A percentile compares a stretch with the other conserved stretches of the same genome.
These are phyloP conservation scores for Oreonectes daqikongensis DNA, from an alignment of 2,797 vertebrate genomes.

Conservation along the genomic window DNA sequence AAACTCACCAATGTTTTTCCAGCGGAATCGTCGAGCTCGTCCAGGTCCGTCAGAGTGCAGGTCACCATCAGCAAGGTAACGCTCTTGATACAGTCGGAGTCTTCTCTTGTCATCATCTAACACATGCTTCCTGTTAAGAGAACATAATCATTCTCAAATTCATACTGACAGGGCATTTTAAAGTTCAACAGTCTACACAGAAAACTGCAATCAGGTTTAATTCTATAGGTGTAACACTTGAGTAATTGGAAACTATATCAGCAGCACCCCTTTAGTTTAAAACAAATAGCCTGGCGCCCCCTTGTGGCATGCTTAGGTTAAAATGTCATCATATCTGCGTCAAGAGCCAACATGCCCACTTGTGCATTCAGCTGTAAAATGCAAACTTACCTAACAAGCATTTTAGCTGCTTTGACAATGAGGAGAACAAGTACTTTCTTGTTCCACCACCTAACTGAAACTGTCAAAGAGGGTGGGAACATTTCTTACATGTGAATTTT, in stretches of 20 bases:
- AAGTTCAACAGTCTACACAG: background rate
- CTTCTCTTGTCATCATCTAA: constrained; percentile 92
- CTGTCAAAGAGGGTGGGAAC: background rate
- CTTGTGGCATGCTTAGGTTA: constrained; percentile 10
- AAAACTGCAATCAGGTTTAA: background rate
- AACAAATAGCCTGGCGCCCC: background rate
- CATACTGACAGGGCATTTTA: background rate
- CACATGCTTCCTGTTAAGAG: constrained; percentile 85
- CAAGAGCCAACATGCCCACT: background rate
- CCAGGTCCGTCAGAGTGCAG: constrained; percentile 94
- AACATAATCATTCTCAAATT: background rate
- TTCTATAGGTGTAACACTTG: background rate
- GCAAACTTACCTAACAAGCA: background rate
- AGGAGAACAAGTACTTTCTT: background rate
- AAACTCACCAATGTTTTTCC: constrained; percentile 87
- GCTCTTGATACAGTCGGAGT: constrained; percentile 92
- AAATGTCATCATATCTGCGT: background rate
- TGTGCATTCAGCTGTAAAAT: background rate
- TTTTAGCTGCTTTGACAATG: background rate
- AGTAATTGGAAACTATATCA: background rate
- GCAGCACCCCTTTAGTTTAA: background rate
- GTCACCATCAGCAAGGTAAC: constrained; percentile 92
- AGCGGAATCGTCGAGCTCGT: constrained; percentile 89
- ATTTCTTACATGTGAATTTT: constrained; percentile 94
- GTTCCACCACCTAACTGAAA: background rate